Conservation (phyloP, 1,140 invertebrate genomes). For the Cotesia chilonis region DNA sequence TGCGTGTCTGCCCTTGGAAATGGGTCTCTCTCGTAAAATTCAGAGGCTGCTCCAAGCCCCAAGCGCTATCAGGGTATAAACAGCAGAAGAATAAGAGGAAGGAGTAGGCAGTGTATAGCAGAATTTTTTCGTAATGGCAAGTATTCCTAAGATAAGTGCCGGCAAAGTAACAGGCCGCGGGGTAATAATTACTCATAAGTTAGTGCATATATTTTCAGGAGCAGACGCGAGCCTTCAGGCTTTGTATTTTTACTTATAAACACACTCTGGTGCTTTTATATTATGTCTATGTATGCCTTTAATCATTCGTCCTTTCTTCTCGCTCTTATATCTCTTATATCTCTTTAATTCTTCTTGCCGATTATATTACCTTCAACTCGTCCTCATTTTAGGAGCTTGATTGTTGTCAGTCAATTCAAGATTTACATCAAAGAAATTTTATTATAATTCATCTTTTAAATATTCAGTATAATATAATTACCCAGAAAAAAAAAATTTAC, state of each 20-base stretch:
- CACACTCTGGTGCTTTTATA: not conserved
- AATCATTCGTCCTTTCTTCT: not conserved
- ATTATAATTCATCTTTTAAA: too few relatives aligned
- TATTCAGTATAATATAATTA: too few relatives aligned
- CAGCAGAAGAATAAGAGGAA: not conserved
- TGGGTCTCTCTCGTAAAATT: constrained; percentile 27
- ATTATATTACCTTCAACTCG: not conserved
- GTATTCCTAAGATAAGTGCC: constrained; percentile 37
- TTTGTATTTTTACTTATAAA: constrained; percentile 9
- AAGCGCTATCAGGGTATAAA: constrained; percentile 1
- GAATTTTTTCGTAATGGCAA: constrained; percentile 47
- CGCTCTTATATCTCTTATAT: not conserved
- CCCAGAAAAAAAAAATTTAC: too few relatives aligned
- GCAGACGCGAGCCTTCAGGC: constrained; percentile 28
- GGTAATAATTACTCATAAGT: constrained; percentile 16
- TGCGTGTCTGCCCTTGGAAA: constrained; percentile 19
- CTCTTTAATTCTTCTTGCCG: not conserved
- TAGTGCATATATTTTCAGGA: constrained; percentile 18
- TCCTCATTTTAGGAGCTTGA: not conserved
- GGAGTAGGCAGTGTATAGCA: constrained; percentile 8
- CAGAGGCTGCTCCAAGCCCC: not conserved
- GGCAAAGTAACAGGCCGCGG: constrained; percentile 21
- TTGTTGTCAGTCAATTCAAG: too few relatives aligned
- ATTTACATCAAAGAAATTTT: too few relatives aligned
- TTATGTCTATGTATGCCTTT: too few relatives aligned